A percentile compares a stretch with the other conserved stretches of the same genome.
These are phyloP conservation scores for Bradypus variegatus DNA, from an alignment of 2,797 vertebrate genomes.

Conservation along the genomic window DNA sequence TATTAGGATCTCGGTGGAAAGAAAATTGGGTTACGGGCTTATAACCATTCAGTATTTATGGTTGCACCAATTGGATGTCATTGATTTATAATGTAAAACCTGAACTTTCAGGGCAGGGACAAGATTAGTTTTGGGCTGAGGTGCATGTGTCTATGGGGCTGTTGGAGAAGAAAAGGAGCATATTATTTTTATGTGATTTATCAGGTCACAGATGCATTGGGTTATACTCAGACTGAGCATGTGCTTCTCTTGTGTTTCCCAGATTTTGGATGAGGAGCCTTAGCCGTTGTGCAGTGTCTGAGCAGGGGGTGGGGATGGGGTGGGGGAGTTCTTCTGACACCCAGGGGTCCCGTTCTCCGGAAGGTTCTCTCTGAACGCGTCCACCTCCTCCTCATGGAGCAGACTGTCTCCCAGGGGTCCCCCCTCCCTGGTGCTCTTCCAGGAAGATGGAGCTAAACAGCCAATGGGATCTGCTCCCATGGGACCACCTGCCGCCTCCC, in stretches of 20 bases:
- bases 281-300: too few species aligned
- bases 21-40: neutral
- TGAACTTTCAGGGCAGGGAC: neutral
- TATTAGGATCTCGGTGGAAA: neutral
- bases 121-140: rapidly evolving
- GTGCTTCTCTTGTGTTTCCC: too few species aligned
- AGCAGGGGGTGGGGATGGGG: neutral
- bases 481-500: rapidly evolving
- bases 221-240: neutral
- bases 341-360: neutral
- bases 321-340: too few species aligned
- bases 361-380: neutral
- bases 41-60: neutral
- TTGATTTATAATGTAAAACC: neutral
- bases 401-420: rapidly evolving
- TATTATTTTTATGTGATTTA: neutral
- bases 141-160: rapidly evolving
- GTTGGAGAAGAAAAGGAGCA: neutral
- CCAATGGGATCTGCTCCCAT: too few species aligned
- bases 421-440: neutral
- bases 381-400: too few species aligned
- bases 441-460: neutral
- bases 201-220: neutral
- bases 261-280: neutral
- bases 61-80: neutral